Evolutionary conservation across 1,140 invertebrate species (phyloP), one percentile per base, ranked within the genome.

Genomic region (Charaxes varanes): DNA sequence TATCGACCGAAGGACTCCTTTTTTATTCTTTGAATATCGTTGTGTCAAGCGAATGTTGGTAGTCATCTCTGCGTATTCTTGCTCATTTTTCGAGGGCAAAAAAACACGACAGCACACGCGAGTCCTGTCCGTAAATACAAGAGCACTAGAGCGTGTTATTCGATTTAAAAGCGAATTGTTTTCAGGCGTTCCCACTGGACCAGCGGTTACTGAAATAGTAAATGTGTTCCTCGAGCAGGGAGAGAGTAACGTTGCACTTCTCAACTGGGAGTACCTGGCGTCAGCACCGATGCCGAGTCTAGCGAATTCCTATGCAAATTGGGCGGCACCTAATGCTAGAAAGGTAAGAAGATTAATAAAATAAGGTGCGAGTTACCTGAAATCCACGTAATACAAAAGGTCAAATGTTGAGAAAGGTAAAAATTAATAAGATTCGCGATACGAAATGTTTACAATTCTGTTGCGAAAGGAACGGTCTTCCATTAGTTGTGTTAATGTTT

Each of bases 201-300:
- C 54, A 3, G 71, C 73, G 1, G 65, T 80, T 18, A 60, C 46
- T 0, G 56, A 49, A 3, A 47, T 83, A 26, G 52, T 69, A 30
- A 59, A 44, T 8, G 55, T 60, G 3, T 79, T 66, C 48, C 33
- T 83, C 41, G 42, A 65, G 8, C 55, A 63, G 41, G 60, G 52
- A 11, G 45, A 66, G 17, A 62, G 45, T 45, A 83, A 83, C 41
- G 74, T 83, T 8, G 70, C 54, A 4, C 54, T 83, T 14, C 50
- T 83, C 26, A 67, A 79, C 51, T 83, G 78, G 78, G 44, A 77
- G 13, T 41, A 70, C 6, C 40, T 72, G 38, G 78, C 78, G 10
- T 62, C 78, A 2, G 34, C 42, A 1, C 41, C 56, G 3, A 37
- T 44, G 6, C 47, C 62, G 12, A 56, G 40, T 18, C 41, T 74